A percentile compares a stretch with the other conserved stretches of the same genome.
Evolutionary conservation across 92 coral and sea anemone species (phyloP).

Genomic region (Virgularia gustaviana): DNA sequence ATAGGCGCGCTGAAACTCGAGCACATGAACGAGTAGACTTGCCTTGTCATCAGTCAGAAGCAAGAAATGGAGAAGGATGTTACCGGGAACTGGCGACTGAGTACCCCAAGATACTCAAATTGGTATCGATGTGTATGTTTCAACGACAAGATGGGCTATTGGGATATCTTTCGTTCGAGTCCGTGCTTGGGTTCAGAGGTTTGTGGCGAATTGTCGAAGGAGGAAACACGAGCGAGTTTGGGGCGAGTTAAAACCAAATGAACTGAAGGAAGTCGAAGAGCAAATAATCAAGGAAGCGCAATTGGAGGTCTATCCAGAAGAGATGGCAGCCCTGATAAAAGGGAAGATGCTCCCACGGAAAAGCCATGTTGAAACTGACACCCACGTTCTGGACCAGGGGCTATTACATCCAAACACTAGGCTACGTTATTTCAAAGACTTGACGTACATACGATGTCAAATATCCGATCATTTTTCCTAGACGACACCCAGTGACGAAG

Average conservation of each 20-base stretch:
- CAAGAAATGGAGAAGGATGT: not conserved
- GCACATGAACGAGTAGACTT: not conserved
- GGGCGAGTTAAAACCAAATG: constrained; percentile 57
- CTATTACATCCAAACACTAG: constrained; percentile 51
- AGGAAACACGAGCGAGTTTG: constrained; percentile 16
- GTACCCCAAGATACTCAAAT: constrained; percentile 53
- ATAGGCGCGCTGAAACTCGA: not conserved
- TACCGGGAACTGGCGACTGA: constrained; percentile 43
- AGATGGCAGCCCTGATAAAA: constrained; percentile 39
- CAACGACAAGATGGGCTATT: constrained; percentile 41
- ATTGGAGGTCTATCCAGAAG: constrained; percentile 40
- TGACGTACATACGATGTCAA: constrained; percentile 45
- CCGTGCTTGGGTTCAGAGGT: constrained; percentile 59
- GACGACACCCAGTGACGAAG: constrained; percentile 9
- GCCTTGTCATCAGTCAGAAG: not conserved
- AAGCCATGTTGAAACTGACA: constrained; percentile 19
- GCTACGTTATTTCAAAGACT: constrained; percentile 31
- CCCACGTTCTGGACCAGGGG: constrained; percentile 37
- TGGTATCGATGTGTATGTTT: constrained; percentile 53
- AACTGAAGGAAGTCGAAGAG: constrained; percentile 49
- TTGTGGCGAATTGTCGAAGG: constrained; percentile 45
- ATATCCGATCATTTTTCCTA: constrained; percentile 48
- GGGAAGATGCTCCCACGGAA: constrained; percentile 34
- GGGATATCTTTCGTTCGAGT: constrained; percentile 62
- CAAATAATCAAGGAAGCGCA: constrained; percentile 51